Conservation (phyloP, 2,113 vertebrate genomes). For the Takifugu bimaculatus region DNA sequence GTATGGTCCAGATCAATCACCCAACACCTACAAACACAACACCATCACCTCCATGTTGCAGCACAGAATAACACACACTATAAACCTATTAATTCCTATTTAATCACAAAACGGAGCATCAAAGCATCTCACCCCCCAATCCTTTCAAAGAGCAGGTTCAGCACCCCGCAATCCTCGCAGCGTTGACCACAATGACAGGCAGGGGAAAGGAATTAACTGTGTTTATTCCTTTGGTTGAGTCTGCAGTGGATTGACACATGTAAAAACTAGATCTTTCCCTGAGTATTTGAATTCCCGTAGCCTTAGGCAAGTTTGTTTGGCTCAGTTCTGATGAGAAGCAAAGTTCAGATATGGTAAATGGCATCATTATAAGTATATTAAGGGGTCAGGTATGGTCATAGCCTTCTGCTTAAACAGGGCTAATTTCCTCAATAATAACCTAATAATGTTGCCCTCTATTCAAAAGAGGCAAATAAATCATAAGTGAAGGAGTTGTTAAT, state of each 20-base stretch:
- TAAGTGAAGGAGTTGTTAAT: constrained; percentile 95
- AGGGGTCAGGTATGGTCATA: constrained; percentile 89
- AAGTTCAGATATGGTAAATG: constrained; percentile 92
- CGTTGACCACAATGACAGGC: constrained; percentile 39
- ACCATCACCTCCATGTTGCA: constrained; percentile 17
- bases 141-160: constrained; percentile 19
- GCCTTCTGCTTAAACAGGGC: constrained; percentile 93
- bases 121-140: constrained; percentile 19
- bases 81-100: constrained; percentile 22
- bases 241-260: constrained; percentile 30
- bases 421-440: constrained; percentile 96
- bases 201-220: constrained; percentile 13
- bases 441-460: constrained; percentile 90
- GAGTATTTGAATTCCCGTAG: constrained; percentile 22
- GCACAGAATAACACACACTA: constrained; percentile 22
- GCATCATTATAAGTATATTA: constrained; percentile 99
- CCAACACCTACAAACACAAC: constrained; percentile 80
- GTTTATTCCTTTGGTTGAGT: constrained; percentile 41
- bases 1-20: constrained; percentile 84
- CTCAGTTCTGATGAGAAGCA: constrained; percentile 65
- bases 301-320: constrained; percentile 46
- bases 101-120: constrained; percentile 36
- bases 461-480: constrained; percentile 93
- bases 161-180: constrained; percentile 34
- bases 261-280: constrained; percentile 41